Evolutionary conservation across 2,113 vertebrate genomes (phyloP), one percentile per base, ranked within the genome.

Genomic region (Melanotaenia duboulayi): DNA sequence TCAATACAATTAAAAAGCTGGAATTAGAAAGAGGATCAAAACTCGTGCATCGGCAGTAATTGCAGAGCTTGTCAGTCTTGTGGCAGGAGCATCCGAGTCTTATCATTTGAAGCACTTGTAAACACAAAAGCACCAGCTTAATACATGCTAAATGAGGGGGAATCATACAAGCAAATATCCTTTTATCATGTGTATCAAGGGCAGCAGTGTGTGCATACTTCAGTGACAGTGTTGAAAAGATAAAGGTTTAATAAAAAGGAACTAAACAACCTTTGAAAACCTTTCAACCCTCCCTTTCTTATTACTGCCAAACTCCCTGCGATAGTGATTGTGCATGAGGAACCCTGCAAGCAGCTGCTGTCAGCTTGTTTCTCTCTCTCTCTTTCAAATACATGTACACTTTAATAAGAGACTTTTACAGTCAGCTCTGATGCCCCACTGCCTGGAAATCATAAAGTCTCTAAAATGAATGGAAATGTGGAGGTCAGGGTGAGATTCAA

Each of bases 341-440:
- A 28, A 57, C 22, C 28, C 32, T 1, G 52, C 14, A 8, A 40
- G 56, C 74, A 74, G 80, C 80, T 65, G 66, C 74, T 71, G 57
- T 71, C 62, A 58, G 52, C 44, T 50, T 20, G 0, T 49, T 28
- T 40, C 23, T 35, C n/a, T 42, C 22, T 67, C 10, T 10, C 37
- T n/a, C 50, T 59, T 68, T 69, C 44, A 70, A 70, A 75, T 76
- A 39, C 74, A 58, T 76, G 65, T 50, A 1, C 20, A 37, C 58
- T 11, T 56, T 80, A 76, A 80, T 78, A 76, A 85, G 56, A 68
- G 32, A 81, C 84, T 87, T 83, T 84, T 76, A 78, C 75, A 77
- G 78, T 78, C 54, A 32, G 78, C 81, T 81, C 74, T 56, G 75
- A 74, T 25, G 74, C 81, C 42, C 84, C 57, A 3, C 46, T 16